These are phyloP conservation scores for Festucalex cinctus DNA, from an alignment of 2,113 vertebrate genomes.

Conservation along the genomic window DNA sequence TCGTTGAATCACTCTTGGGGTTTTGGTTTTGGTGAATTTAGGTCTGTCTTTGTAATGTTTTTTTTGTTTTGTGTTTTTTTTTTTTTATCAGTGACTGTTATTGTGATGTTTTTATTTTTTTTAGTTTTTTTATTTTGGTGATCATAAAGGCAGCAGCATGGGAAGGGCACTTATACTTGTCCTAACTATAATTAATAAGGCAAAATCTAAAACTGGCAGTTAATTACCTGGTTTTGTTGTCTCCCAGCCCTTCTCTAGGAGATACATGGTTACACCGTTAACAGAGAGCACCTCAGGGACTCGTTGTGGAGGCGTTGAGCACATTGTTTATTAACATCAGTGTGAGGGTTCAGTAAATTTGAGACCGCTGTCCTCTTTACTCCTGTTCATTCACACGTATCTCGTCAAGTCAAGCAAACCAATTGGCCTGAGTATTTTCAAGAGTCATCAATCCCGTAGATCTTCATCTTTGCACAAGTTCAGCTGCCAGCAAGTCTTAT, in stretches of 20 bases:
- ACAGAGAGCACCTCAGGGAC: constrained; percentile 25
- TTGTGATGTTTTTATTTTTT: not conserved
- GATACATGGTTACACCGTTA: constrained; percentile 22
- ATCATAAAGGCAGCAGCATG: not conserved
- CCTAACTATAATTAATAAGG: constrained; percentile 10
- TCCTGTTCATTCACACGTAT: constrained; percentile 19
- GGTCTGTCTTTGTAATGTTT: not conserved
- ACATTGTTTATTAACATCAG: constrained; percentile 60
- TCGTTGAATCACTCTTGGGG: not conserved
- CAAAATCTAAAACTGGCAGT: not conserved
- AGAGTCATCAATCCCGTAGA: constrained; percentile 10
- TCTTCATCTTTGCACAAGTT: constrained; percentile 27
- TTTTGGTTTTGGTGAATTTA: constrained; percentile 1
- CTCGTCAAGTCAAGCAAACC: constrained; percentile 21
- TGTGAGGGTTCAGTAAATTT: constrained; percentile 44
- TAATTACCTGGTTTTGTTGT: not conserved
- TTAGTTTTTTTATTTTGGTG: not conserved
- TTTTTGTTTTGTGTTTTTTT: not conserved
- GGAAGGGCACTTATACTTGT: not conserved
- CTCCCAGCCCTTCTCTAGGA: constrained; percentile 8
- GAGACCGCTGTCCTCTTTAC: constrained; percentile 43
- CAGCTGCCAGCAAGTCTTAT: constrained; percentile 23
- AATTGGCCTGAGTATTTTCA: not conserved
- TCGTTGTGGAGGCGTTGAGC: constrained; percentile 31
- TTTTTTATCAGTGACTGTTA: not conserved